A percentile compares a stretch with the other conserved stretches of the same genome.
Conservation (phyloP, 2,888 invertebrate genomes). For the Ichneumon xanthorius region DNA sequence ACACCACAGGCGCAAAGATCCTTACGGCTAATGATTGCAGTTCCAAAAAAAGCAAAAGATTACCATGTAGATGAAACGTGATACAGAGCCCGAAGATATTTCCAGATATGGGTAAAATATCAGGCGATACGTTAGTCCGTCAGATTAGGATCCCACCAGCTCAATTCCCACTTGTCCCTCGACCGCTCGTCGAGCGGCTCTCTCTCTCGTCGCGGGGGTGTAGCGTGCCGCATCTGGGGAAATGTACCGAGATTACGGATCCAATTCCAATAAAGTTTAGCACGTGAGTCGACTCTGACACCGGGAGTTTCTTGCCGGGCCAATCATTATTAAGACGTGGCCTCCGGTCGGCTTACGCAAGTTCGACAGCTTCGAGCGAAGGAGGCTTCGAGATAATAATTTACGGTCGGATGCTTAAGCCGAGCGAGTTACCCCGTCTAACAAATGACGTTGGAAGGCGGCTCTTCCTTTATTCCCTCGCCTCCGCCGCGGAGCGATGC, state of each 20-base stretch:
- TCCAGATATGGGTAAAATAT: conserved; percentile 72
- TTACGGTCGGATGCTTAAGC: conserved; percentile 40
- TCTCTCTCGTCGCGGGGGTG: conserved; percentile 6
- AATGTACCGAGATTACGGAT: conserved; percentile 82
- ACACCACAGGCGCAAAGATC: not conserved
- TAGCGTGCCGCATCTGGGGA: conserved; percentile 78
- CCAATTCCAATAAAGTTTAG: conserved; percentile 83
- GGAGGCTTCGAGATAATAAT: conserved; percentile 58
- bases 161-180: conserved; percentile 78
- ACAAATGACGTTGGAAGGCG: conserved; percentile 31
- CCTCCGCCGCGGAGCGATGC: not conserved
- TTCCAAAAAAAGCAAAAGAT: not conserved
- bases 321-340: conserved; percentile 66
- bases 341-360: conserved; percentile 62
- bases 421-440: conserved; percentile 26
- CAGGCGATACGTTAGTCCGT: conserved; percentile 76
- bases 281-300: conserved; percentile 81
- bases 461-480: conserved; percentile 20
- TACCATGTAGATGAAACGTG: conserved; percentile 39
- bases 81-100: conserved; percentile 45
- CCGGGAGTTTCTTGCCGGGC: conserved; percentile 70
- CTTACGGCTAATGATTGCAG: not conserved
- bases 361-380: conserved; percentile 62
- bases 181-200: conserved; percentile 56
- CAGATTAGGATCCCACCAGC: conserved; percentile 80